Conservation (phyloP, 2,888 invertebrate species). For the Drosophila birchii region DNA sequence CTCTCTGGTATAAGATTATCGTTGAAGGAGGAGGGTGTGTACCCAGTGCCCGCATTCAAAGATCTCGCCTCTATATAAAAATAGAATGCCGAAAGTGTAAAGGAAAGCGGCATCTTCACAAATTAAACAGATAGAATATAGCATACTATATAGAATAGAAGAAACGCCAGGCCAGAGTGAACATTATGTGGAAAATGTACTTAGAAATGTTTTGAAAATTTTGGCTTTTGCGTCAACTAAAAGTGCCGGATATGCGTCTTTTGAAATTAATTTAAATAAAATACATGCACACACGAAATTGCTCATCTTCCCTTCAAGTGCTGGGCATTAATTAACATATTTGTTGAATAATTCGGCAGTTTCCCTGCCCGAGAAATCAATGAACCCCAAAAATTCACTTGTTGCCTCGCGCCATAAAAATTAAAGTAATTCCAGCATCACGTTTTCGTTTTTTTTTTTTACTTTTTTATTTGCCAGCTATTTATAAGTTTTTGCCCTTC, state of each 20-base stretch:
- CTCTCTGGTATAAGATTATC: neutral
- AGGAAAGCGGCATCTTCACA: slow-evolving; percentile 14
- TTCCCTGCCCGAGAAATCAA: slow-evolving; percentile 39
- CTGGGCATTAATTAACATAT: slow-evolving; percentile 8
- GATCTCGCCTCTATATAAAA: slow-evolving; percentile 26
- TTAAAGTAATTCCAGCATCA: slow-evolving; percentile 64
- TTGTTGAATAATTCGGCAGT: slow-evolving; percentile 11
- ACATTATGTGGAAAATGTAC: slow-evolving; percentile 27
- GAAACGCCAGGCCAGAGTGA: neutral
- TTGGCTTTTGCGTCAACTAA: slow-evolving; percentile 51
- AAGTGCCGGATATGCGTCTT: slow-evolving; percentile 61
- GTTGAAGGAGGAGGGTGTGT: slow-evolving; percentile 39
- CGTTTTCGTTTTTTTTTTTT: slow-evolving; percentile 60
- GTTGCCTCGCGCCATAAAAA: slow-evolving; percentile 55
- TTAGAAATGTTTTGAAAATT: slow-evolving; percentile 14
- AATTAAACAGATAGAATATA: slow-evolving; percentile 18
- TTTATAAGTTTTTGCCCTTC: slow-evolving; percentile 43
- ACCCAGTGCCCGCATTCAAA: slow-evolving; percentile 47
- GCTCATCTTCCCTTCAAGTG: slow-evolving; percentile 10
- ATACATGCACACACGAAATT: neutral
- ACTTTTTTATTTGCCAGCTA: slow-evolving; percentile 25
- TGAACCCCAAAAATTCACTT: slow-evolving; percentile 58
- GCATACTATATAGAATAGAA: slow-evolving; percentile 1
- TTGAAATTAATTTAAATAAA: slow-evolving; percentile 32
- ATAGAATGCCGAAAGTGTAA: slow-evolving; percentile 30